A percentile compares a stretch with the other conserved stretches of the same genome.
These are phyloP conservation scores for Leptoteleia sp. DNA, from an alignment of 1,140 invertebrate species.

Conservation along the genomic window DNA sequence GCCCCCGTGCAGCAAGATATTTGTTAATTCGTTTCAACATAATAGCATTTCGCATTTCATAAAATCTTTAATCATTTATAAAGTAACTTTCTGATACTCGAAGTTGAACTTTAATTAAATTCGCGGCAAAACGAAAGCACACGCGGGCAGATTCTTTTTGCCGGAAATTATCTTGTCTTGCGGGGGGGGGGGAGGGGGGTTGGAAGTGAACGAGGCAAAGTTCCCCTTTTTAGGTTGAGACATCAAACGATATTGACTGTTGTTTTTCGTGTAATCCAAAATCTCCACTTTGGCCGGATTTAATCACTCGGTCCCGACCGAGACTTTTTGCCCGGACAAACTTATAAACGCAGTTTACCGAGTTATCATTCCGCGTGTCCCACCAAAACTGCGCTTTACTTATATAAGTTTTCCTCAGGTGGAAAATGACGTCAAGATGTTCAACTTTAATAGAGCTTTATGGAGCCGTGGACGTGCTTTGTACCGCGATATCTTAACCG, in stretches of 20 bases:
- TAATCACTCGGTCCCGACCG: not conserved
- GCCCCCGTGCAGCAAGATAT: too few species aligned
- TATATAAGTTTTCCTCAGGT: conserved; percentile 27
- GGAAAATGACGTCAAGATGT: conserved; percentile 27
- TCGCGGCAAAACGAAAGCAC: conserved; percentile 19
- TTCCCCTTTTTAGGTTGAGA: not conserved
- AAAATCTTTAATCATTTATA: too few species aligned
- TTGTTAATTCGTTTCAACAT: too few species aligned
- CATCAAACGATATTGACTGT: conserved; percentile 9
- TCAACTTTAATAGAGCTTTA: conserved; percentile 29
- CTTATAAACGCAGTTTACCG: conserved; percentile 14
- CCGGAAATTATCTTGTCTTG: conserved; percentile 6
- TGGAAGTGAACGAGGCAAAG: conserved; percentile 1
- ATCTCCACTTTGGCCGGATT: not conserved
- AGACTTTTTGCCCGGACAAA: conserved; percentile 12
- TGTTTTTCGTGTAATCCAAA: conserved; percentile 7
- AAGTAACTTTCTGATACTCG: too few species aligned
- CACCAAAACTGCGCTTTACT: conserved; percentile 16
- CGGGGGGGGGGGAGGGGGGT: too few species aligned
- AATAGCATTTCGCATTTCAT: too few species aligned
- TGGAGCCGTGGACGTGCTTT: conserved; percentile 15
- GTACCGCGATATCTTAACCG: conserved; percentile 27
- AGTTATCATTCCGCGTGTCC: conserved; percentile 10
- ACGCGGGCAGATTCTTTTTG: conserved; percentile 8
- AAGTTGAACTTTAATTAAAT: too few species aligned